These are phyloP conservation scores for Gallinago nigripennis DNA, from an alignment of 2,797 vertebrate genomes.

Conservation along the genomic window DNA sequence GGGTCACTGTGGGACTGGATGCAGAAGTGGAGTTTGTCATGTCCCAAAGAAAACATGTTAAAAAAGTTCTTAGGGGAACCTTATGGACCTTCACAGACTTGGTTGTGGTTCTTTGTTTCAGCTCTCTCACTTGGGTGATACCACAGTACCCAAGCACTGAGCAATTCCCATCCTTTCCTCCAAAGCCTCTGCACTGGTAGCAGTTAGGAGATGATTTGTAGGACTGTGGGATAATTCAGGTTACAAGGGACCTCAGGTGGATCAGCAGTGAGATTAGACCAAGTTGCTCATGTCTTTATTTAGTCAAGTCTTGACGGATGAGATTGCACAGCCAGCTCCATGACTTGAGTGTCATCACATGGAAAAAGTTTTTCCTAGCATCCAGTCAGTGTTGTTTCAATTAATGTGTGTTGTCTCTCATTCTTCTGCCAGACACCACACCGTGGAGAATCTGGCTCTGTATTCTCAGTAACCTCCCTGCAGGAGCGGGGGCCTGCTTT, in stretches of 20 bases:
- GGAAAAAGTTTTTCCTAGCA: neutral
- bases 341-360: neutral
- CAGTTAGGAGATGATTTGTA: neutral
- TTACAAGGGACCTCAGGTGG: neutral
- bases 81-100: neutral
- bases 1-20: neutral
- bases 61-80: neutral
- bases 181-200: neutral
- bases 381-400: neutral
- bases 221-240: neutral
- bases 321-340: neutral
- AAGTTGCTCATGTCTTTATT: neutral
- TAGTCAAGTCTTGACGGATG: neutral
- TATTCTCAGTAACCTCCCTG: neutral
- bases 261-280: neutral
- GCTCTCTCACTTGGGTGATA: neutral
- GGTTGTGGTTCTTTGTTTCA: neutral
- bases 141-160: accelerated
- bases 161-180: neutral
- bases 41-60: neutral
- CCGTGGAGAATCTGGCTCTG: neutral
- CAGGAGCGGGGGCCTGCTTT: neutral
- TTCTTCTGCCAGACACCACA: neutral
- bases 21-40: neutral
- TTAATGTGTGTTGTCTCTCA: neutral